Evolutionary conservation across 1,140 invertebrate genomes (phyloP), one percentile per base, ranked within the genome.

Genomic region (Dendrolimus punctatus): DNA sequence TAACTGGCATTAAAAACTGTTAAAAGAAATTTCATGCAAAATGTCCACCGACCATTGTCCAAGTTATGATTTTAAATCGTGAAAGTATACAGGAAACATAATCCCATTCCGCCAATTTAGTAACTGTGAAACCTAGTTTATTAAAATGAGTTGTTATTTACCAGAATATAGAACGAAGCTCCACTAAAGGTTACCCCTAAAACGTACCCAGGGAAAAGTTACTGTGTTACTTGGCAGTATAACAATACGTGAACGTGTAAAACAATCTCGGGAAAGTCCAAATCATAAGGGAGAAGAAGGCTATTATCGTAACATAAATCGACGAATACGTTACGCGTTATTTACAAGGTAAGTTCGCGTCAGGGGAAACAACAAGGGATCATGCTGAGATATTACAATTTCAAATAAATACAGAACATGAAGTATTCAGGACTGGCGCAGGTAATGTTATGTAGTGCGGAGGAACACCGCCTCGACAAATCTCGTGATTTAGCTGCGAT

Each of bases 401-500:
- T 79, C 74, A 80, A 81, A 83, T 79, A 86, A 81, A 84, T 76
- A 83, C 69, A 72, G 71, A 73, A 62, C 76, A 83, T 81, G 76
- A 80, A 79, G 76, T 86, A 83, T 86, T 84, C 76, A 84, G 66
- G 71, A 63, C 68, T 69, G 64, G 76, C 70, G 60, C 69, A 80
- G 76, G 77, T 80, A 81, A 80, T 71, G 73, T 81, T 81, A 78
- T 76, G 72, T 81, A 80, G 70, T 79, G 73, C 64, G 64, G 69
- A 69, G 63, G 66, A 68, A 70, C 67, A 71, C 70, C 70, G 77
- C 72, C 67, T 75, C 76, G 78, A 80, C 75, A 84, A 84, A 86
- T 84, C 76, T 83, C 71, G 75, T 81, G 80, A 86, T 84, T 86
- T 86, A 84, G 73, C 66, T 70, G 71, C 72, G 70, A 79, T 76